Percentiles rank a stretch among this genome's conserved stretches.
Evolutionary conservation across 2,113 vertebrate species (phyloP).

Genomic region (Heterochromis multidens): DNA sequence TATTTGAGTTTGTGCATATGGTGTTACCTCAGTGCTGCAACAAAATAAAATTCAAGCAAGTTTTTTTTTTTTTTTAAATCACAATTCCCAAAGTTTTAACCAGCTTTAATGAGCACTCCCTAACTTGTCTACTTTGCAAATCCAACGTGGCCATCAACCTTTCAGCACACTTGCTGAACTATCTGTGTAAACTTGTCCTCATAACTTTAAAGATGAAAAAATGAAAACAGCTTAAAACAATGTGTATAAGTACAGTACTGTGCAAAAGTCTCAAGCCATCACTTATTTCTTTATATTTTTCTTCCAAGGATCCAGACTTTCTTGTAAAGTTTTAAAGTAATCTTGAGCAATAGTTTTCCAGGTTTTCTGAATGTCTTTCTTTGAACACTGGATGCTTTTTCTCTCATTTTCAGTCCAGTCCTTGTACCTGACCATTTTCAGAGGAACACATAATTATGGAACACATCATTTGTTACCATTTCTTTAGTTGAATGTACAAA

Average conservation of each 20-base stretch:
- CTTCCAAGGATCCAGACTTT: neutral
- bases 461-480: neutral
- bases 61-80: neutral
- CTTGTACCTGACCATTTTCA: neutral
- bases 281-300: neutral
- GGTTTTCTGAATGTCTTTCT: neutral
- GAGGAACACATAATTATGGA: neutral
- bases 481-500: neutral
- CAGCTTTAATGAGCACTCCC: slow-evolving; percentile 10
- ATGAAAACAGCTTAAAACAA: neutral
- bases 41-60: neutral
- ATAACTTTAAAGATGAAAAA: neutral
- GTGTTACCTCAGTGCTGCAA: neutral
- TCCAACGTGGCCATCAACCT: neutral
- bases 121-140: neutral
- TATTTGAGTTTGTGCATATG: neutral
- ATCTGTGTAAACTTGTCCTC: neutral
- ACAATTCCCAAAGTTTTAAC: neutral
- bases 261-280: too few relatives aligned
- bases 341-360: neutral
- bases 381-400: neutral
- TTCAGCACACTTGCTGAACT: neutral
- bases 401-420: neutral
- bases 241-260: neutral
- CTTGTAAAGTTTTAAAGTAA: neutral